These are phyloP conservation scores for Corythoichthys intestinalis DNA, from an alignment of 2,113 vertebrate species.

Conservation along the genomic window DNA sequence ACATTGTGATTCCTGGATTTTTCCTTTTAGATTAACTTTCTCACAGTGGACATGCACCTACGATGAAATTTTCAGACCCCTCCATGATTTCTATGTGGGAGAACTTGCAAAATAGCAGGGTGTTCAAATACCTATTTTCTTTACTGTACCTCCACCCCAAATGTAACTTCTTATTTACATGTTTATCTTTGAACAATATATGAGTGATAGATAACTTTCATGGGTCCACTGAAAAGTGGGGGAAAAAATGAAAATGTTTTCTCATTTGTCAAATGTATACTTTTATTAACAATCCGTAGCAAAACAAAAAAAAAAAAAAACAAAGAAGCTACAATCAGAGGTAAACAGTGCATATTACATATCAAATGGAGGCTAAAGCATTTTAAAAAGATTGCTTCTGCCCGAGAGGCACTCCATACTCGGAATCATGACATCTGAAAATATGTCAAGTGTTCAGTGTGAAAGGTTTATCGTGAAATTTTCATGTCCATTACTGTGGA, in stretches of 20 bases:
- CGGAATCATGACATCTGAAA: not conserved
- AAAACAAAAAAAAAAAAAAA: conserved; percentile 26
- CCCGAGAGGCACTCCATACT: conserved; percentile 10
- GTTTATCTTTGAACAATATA: too few relatives aligned
- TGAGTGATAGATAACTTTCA: not conserved
- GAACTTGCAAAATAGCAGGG: too few relatives aligned
- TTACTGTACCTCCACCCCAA: too few relatives aligned
- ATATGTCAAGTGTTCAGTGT: not conserved
- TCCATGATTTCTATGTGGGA: too few relatives aligned
- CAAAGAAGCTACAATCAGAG: conserved; percentile 8
- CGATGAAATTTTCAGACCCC: too few relatives aligned
- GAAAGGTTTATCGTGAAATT: not conserved
- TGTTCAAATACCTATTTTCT: too few relatives aligned
- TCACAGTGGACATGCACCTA: too few relatives aligned
- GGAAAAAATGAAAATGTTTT: not conserved
- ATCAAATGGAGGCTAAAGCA: conserved; percentile 1
- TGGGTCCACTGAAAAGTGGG: too few relatives aligned
- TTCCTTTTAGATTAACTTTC: too few relatives aligned
- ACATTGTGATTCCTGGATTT: too few relatives aligned
- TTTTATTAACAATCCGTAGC: conserved; percentile 64
- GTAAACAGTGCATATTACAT: conserved; percentile 24
- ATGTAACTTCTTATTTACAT: too few relatives aligned
- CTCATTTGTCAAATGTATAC: not conserved
- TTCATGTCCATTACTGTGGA: not conserved
- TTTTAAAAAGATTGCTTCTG: conserved; percentile 8